phyloP scores from a whole-genome alignment of 2,888 invertebrate genomes.

The Phyllotreta striolata region DNA sequence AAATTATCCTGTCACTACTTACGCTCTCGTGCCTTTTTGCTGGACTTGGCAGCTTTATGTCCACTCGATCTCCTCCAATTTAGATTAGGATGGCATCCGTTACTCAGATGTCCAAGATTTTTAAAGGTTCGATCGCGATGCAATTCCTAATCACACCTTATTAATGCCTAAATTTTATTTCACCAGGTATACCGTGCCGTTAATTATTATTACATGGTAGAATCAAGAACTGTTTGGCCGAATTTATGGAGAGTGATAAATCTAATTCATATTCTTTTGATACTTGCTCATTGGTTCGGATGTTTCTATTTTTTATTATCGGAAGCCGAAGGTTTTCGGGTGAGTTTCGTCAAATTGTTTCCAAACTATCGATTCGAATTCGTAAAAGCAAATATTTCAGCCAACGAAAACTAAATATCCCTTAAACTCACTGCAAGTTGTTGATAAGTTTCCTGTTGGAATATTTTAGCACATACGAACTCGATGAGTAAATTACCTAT shows the following conservation, averaged over 20 bases:
- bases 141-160: not conserved
- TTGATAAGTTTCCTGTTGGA: too few species aligned
- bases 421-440: too few species aligned
- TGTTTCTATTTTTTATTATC: constrained; percentile 96
- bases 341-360: constrained; percentile 51
- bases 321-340: constrained; percentile 87
- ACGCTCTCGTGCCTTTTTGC: constrained; percentile 81
- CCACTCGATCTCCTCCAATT: constrained; percentile 90
- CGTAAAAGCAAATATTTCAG: too few species aligned
- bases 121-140: constrained; percentile 69
- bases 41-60: constrained; percentile 82
- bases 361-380: not conserved
- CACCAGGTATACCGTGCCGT: constrained; percentile 87
- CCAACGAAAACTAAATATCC: too few species aligned
- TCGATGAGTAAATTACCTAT: too few species aligned
- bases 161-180: constrained; percentile 28
- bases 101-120: constrained; percentile 88
- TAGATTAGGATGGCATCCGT: constrained; percentile 79
- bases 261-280: constrained; percentile 91
- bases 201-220: constrained; percentile 95
- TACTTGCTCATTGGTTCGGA: constrained; percentile 97
- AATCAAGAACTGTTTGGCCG: constrained; percentile 94
- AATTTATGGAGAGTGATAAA: constrained; percentile 96
- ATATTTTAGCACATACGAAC: too few species aligned
- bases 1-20: constrained; percentile 91